phyloP scores from a whole-genome alignment of 2,113 vertebrate genomes.

The Terrapene triunguis region DNA sequence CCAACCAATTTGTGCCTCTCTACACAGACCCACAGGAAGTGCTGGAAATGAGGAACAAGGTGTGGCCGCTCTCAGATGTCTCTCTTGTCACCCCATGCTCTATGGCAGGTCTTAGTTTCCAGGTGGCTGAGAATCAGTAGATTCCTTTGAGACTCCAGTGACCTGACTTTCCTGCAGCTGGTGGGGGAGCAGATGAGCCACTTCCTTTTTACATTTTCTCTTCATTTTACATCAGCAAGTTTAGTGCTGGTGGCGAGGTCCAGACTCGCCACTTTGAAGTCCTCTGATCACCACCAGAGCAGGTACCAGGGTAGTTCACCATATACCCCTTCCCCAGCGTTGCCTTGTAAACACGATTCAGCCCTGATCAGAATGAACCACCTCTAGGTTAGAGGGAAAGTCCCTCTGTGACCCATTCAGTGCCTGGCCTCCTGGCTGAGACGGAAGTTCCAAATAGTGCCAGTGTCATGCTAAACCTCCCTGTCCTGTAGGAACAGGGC shows the following conservation, averaged over 20 bases:
- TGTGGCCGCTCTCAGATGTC: slow-evolving; percentile 36
- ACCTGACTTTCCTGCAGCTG: background rate
- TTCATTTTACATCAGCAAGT: background rate
- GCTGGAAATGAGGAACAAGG: slow-evolving; percentile 98
- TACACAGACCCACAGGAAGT: slow-evolving; percentile 97
- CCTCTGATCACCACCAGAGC: background rate
- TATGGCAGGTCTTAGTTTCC: background rate
- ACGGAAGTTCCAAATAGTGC: background rate
- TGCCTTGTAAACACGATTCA: background rate
- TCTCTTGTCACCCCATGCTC: background rate
- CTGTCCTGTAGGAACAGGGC: background rate
- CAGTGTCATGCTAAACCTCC: background rate
- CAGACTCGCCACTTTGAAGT: background rate
- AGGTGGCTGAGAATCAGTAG: background rate
- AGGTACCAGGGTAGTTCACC: background rate
- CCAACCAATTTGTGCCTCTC: slow-evolving; percentile 98
- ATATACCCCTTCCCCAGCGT: background rate
- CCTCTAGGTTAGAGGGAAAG: background rate
- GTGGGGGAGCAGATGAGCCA: background rate
- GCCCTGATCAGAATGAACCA: background rate
- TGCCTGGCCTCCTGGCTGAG: background rate
- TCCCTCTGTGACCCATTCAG: background rate
- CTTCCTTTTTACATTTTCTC: background rate
- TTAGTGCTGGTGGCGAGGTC: background rate
- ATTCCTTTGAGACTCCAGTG: background rate